phyloP scores from a whole-genome alignment of 2,797 vertebrate genomes.

The Sylvia borin region DNA sequence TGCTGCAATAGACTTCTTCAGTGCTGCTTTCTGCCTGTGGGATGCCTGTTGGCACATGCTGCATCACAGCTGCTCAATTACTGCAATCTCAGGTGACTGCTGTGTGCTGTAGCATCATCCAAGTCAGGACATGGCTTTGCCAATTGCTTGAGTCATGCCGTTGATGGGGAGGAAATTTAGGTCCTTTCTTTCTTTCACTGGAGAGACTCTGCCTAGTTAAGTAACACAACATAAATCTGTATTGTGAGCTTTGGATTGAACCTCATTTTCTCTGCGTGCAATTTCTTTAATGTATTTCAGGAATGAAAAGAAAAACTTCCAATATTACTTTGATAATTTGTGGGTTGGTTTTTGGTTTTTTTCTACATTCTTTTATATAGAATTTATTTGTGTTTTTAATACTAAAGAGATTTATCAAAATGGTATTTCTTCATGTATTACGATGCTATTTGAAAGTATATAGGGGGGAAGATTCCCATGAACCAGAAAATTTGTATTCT shows the following conservation, averaged over 20 bases:
- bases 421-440: neutral
- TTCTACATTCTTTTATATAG: neutral
- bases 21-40: neutral
- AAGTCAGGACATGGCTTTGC: neutral
- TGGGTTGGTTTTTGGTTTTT: neutral
- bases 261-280: neutral
- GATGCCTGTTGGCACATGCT: neutral
- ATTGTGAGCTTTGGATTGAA: neutral
- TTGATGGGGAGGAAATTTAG: neutral
- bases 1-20: neutral
- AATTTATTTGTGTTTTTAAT: neutral
- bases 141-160: neutral
- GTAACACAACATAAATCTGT: neutral
- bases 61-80: neutral
- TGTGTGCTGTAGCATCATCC: neutral
- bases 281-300: neutral
- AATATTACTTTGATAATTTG: neutral
- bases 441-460: neutral
- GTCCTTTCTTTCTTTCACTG: neutral
- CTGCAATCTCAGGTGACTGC: neutral
- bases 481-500: neutral
- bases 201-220: neutral
- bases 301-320: neutral
- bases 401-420: neutral
- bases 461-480: neutral